Base-by-base conservation (phyloP, 2,113 vertebrate genomes). In the Eptesicus fuscus region DNA sequence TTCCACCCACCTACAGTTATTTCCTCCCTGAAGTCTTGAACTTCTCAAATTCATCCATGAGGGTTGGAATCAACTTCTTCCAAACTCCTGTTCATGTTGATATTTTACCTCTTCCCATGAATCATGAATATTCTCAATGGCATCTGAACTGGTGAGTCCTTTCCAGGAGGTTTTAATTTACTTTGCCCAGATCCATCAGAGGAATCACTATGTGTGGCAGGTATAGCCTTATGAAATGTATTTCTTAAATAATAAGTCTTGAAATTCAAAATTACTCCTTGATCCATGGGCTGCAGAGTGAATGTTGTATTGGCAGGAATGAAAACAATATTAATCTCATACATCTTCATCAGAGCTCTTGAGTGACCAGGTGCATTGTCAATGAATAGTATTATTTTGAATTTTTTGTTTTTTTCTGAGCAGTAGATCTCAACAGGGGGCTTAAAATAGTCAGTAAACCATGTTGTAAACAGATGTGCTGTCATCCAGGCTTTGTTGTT, bases 391-490 rank as follows among this genome's bases (percentile, higher is more conserved):
- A 11, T 32, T 42, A 63, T 83, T 63, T 82, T 63, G 28, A 37
- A 37, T 9, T 69, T 70, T 71, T 18, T 76, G n/a, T 49, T 74
- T 49, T 74, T 78, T 78, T 22, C 56, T 44, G 17, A 83, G 37
- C 59, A 42, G 37, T 44, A 32, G 56, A 11, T 44, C 79, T 83
- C 56, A 63, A 63, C 17, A 44, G 56, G 61, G 56, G 37, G 28
- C 56, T 82, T 82, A 82, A 82, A 82, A 82, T 82, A 82, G 40
- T 83, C 79, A 83, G 37, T 63, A 83, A 83, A 63, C 37, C 79
- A 83, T 63, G 79, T 83, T 83, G 79, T 83, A 83, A 63, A 83
- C 79, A 83, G 37, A 83, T 83, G 79, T 83, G 56, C 56, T 83
- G 79, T 63, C 37, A 83, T 44, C 37, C 37, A 44, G 37, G 79